These are phyloP conservation scores for Caenorhabditis imperialis DNA, from an alignment of 2,888 invertebrate species.

Conservation along the genomic window DNA sequence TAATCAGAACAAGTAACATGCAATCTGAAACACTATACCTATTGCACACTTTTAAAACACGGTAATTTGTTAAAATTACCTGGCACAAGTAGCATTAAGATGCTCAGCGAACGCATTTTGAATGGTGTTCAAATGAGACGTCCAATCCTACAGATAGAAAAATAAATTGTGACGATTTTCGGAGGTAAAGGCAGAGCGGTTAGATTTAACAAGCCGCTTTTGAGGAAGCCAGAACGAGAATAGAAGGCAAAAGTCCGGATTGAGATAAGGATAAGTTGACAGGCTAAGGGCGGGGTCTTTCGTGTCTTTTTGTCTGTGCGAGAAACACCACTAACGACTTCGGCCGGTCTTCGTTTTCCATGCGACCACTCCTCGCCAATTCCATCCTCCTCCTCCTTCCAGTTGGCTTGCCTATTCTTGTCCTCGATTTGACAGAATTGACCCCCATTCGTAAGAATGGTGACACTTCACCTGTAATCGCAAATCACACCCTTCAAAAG, in stretches of 20 bases:
- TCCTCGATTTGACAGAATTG: constrained; percentile 52
- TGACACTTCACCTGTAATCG: constrained; percentile 47
- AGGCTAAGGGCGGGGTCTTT: constrained; percentile 51
- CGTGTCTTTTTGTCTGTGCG: constrained; percentile 54
- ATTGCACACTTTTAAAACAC: neutral
- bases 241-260: constrained; percentile 43
- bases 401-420: constrained; percentile 43
- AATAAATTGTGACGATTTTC: constrained; percentile 13
- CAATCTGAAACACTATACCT: no score
- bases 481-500: constrained; percentile 50
- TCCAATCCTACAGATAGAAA: constrained; percentile 27
- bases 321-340: constrained; percentile 44
- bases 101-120: constrained; percentile 22
- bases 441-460: constrained; percentile 54
- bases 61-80: constrained; percentile 18
- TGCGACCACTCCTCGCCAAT: no score
- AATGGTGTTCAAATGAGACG: constrained; percentile 13
- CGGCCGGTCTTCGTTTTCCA: constrained; percentile 39
- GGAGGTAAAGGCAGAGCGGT: constrained; percentile 13
- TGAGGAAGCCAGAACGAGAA: constrained; percentile 40
- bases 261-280: constrained; percentile 58
- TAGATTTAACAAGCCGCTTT: constrained; percentile 34
- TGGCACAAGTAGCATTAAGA: constrained; percentile 30
- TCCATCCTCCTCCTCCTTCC: constrained; percentile 2
- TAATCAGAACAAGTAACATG: no score